A percentile compares a stretch with the other conserved stretches of the same genome.
phyloP scores from a whole-genome alignment of 2,888 invertebrate species.

The Agrochola litura region DNA sequence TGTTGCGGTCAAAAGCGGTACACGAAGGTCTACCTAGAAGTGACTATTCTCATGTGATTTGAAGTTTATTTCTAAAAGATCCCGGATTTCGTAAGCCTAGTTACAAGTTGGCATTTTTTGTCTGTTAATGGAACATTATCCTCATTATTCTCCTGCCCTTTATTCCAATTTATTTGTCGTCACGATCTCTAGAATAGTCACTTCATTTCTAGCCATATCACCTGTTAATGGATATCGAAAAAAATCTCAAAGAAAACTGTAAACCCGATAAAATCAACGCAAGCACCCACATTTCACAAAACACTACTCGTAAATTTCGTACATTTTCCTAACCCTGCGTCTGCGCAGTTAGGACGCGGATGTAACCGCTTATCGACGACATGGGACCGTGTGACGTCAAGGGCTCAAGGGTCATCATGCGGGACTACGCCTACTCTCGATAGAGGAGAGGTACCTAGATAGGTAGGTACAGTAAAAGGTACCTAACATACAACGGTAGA shows the following conservation, averaged over 20 bases:
- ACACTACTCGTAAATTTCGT: constrained; percentile 32
- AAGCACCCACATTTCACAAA: constrained; percentile 29
- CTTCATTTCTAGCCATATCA: not conserved
- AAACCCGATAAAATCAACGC: constrained; percentile 25
- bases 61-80: not conserved
- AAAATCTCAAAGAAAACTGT: not conserved
- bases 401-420: constrained; percentile 56
- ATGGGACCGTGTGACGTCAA: constrained; percentile 58
- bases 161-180: too few relatives aligned
- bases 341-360: constrained; percentile 52
- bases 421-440: constrained; percentile 53
- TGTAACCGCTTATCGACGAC: constrained; percentile 58
- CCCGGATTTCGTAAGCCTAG: not conserved
- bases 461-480: too few relatives aligned
- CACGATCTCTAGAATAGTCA: too few relatives aligned
- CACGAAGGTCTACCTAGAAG: too few relatives aligned
- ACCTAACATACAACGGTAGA: constrained; percentile 12
- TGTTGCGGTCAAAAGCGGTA: too few relatives aligned
- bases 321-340: constrained; percentile 47
- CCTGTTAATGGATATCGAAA: not conserved
- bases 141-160: not conserved
- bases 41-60: not conserved
- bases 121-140: too few relatives aligned
- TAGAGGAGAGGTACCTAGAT: constrained; percentile 18
- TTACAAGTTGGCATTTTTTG: not conserved